Evolutionary conservation across 2,888 invertebrate species (phyloP).

Genomic region (Orchesella flavescens): DNA sequence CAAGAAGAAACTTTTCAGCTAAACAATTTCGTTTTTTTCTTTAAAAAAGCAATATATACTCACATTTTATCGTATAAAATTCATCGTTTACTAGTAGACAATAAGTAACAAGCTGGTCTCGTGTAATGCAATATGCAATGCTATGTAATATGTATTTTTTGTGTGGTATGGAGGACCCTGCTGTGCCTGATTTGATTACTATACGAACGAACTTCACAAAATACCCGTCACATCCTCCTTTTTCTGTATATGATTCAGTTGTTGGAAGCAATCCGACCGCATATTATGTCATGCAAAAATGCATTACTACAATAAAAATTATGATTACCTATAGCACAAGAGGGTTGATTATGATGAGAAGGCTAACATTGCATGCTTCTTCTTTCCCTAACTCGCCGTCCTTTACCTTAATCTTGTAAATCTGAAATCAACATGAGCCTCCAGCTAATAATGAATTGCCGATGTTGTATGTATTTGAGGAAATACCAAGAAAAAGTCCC

Average conservation of each 20-base stretch:
- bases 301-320: conserved; percentile 12
- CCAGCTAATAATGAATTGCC: background rate
- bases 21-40: background rate
- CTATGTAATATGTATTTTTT: background rate
- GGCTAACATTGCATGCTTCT: background rate
- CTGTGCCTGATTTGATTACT: conserved; percentile 29
- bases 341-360: background rate
- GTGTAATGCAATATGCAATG: too few relatives aligned
- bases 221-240: too few relatives aligned
- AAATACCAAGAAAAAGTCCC: too few relatives aligned
- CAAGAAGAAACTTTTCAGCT: background rate
- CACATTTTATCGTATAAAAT: too few relatives aligned
- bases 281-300: too few relatives aligned
- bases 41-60: conserved; percentile 16
- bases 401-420: background rate
- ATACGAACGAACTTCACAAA: background rate
- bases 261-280: too few relatives aligned
- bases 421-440: conserved; percentile 2
- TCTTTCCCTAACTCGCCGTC: background rate
- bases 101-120: background rate
- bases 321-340: background rate
- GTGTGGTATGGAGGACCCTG: conserved; percentile 19
- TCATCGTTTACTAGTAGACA: too few relatives aligned
- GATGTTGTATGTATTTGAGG: too few relatives aligned
- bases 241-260: too few relatives aligned